These are phyloP conservation scores for Melanotaenia parkinsoni DNA, from an alignment of 2,797 vertebrate genomes.

Conservation along the genomic window DNA sequence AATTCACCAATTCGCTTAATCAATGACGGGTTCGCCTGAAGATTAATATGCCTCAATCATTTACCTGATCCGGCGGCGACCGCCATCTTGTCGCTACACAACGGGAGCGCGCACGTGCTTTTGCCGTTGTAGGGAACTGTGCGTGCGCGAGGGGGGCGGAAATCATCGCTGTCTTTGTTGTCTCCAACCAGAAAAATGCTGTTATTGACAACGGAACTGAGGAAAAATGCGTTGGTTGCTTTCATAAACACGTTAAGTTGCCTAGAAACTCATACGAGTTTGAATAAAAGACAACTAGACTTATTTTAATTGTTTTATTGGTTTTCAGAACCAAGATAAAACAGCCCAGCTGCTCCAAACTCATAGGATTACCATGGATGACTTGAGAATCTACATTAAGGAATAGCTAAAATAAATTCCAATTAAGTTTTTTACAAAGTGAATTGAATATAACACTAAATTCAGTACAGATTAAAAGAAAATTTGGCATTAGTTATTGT, in stretches of 20 bases:
- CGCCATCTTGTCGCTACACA: conserved; percentile 85
- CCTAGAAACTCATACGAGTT: too few species aligned
- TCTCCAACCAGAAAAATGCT: neutral
- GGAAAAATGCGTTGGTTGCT: neutral
- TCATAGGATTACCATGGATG: neutral
- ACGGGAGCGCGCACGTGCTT: conserved; percentile 75
- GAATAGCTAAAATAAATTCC: neutral
- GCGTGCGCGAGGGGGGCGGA: conserved; percentile 45
- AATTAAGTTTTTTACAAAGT: neutral
- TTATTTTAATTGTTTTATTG: too few species aligned
- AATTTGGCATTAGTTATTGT: neutral
- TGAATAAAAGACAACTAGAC: too few species aligned
- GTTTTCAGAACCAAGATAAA: neutral
- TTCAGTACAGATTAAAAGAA: neutral
- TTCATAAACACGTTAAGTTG: neutral
- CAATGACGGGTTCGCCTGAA: conserved; percentile 1
- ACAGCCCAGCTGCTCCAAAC: neutral
- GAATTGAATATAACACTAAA: too few species aligned
- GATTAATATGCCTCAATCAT: conserved; percentile 53
- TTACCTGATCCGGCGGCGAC: conserved; percentile 87
- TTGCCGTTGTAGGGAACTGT: conserved; percentile 32
- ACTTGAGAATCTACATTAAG: neutral
- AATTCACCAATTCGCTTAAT: neutral
- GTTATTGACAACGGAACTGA: too few species aligned
- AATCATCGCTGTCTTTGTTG: conserved; percentile 28